Conservation (phyloP, 2,797 vertebrate species). For the Smutsia gigantea region DNA sequence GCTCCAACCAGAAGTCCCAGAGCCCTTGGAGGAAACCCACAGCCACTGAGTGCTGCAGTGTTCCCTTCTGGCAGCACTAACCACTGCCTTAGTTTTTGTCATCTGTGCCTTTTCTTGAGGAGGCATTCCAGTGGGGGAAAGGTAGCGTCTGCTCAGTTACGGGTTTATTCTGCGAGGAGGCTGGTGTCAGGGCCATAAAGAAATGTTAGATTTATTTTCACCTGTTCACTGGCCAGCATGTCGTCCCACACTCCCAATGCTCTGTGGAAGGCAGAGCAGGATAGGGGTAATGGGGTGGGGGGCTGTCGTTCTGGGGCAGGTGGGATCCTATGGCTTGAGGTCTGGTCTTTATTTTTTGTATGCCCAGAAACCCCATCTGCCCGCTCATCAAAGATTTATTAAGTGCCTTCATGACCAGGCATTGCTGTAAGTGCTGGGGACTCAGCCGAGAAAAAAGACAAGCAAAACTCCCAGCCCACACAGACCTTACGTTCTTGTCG, state of each 20-base stretch:
- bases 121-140: background rate
- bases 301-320: background rate
- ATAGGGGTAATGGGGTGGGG: background rate
- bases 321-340: background rate
- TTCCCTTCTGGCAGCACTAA: background rate
- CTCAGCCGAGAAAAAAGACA: background rate
- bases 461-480: background rate
- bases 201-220: background rate
- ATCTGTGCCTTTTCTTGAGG: background rate
- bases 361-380: background rate
- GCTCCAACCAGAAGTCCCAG: background rate
- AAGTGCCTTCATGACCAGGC: background rate
- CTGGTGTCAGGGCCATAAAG: background rate
- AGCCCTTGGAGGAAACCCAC: background rate
- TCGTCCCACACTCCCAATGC: background rate
- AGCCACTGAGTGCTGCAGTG: accelerated
- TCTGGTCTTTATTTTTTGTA: background rate
- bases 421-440: background rate
- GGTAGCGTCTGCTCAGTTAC: background rate
- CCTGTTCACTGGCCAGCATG: background rate
- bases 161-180: background rate
- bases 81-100: background rate
- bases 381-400: background rate
- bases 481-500: background rate
- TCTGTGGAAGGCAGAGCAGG: background rate